Evolutionary conservation across 2,797 vertebrate genomes (phyloP).

Genomic region (Microctenopoma lineatum): DNA sequence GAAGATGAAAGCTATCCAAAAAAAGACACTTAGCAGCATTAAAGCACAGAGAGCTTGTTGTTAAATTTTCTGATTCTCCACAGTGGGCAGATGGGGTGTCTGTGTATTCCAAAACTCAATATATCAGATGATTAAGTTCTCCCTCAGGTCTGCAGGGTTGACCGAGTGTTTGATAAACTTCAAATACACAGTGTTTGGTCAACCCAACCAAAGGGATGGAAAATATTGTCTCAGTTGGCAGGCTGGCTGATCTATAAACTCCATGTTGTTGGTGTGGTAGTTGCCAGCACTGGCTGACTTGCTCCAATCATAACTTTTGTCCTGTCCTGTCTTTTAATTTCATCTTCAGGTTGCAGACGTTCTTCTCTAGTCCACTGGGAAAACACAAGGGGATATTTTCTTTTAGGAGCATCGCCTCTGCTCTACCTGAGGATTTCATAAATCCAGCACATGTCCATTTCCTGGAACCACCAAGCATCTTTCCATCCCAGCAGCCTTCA

Average conservation of each 20-base stretch:
- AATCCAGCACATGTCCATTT: constrained; percentile 82
- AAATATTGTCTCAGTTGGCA: constrained; percentile 82
- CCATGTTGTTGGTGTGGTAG: constrained; percentile 75
- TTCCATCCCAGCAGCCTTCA: constrained; percentile 74
- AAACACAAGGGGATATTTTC: constrained; percentile 68
- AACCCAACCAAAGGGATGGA: constrained; percentile 79
- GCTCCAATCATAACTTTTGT: constrained; percentile 82
- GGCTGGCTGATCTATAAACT: constrained; percentile 77
- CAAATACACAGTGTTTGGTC: constrained; percentile 77
- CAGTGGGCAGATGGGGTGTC: constrained; percentile 33
- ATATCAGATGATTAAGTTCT: constrained; percentile 75
- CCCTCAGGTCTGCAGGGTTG: constrained; percentile 76
- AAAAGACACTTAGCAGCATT: constrained; percentile 64
- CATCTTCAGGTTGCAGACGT: constrained; percentile 43
- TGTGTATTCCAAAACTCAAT: constrained; percentile 64
- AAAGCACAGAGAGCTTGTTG: constrained; percentile 51
- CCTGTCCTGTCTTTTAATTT: constrained; percentile 62
- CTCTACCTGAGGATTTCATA: constrained; percentile 84
- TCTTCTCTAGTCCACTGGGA: constrained; percentile 41
- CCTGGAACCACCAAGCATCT: constrained; percentile 82
- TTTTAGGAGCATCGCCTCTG: constrained; percentile 62
- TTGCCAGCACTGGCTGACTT: constrained; percentile 61
- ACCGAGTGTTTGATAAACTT: constrained; percentile 86
- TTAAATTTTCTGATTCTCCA: constrained; percentile 51
- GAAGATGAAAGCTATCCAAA: constrained; percentile 68